Conservation (phyloP, 2,797 vertebrate genomes). For the Tokudaia tokunoshimensis region DNA sequence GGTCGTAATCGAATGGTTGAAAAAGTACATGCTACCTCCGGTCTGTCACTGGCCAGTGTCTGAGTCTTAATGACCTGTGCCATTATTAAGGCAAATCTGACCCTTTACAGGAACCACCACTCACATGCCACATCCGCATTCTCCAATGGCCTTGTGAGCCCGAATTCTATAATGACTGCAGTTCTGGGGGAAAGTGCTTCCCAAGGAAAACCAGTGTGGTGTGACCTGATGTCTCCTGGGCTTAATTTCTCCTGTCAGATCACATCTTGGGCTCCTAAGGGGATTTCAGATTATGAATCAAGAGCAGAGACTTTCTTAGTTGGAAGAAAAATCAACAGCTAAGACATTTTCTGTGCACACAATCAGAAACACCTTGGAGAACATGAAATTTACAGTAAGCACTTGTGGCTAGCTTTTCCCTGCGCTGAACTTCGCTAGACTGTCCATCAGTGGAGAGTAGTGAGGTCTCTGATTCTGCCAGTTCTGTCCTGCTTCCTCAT, state of each 20-base stretch:
- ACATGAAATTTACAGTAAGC: background rate
- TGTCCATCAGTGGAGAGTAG: background rate
- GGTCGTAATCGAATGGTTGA: constrained; percentile 21
- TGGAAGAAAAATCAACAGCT: constrained; percentile 52
- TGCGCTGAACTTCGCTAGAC: rapidly evolving
- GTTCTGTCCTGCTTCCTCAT: background rate
- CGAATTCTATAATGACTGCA: background rate
- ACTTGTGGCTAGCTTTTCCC: background rate
- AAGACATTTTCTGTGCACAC: background rate
- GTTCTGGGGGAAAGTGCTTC: background rate
- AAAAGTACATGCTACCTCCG: constrained; percentile 31
- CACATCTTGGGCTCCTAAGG: background rate
- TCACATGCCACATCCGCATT: constrained; percentile 40
- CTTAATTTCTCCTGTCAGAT: constrained; percentile 5
- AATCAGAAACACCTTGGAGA: background rate
- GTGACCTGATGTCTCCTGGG: background rate
- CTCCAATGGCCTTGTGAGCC: constrained; percentile 20
- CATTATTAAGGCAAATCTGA: background rate
- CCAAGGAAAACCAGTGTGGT: background rate
- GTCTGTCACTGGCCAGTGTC: constrained; percentile 22
- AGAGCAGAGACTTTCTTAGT: constrained; percentile 4
- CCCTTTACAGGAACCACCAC: constrained; percentile 30
- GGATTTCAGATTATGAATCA: background rate
- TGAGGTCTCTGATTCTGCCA: background rate
- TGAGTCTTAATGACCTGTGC: background rate